These are phyloP conservation scores for Sisyra terminalis DNA, from an alignment of 2,888 invertebrate genomes.

Conservation along the genomic window DNA sequence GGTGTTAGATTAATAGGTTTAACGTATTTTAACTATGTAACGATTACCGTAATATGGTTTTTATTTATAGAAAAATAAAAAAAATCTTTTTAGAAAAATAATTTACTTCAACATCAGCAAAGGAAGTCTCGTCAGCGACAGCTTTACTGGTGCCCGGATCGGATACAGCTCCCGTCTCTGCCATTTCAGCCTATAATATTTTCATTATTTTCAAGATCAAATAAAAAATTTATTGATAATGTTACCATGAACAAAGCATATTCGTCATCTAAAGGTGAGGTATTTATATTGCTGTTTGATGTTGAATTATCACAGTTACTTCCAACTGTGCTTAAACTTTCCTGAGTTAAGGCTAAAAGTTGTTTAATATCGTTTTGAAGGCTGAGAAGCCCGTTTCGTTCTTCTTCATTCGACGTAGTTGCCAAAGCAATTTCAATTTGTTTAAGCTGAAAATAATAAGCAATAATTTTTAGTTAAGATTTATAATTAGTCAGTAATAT, in stretches of 20 bases:
- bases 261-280: slow-evolving; percentile 32
- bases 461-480: slow-evolving; percentile 4
- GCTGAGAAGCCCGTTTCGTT: slow-evolving; percentile 37
- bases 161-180: slow-evolving; percentile 22
- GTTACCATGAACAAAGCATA: slow-evolving; percentile 52
- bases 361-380: slow-evolving; percentile 48
- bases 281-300: slow-evolving; percentile 13
- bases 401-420: slow-evolving; percentile 27
- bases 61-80: slow-evolving; percentile 11
- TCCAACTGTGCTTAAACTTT: slow-evolving; percentile 27
- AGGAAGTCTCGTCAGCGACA: neutral
- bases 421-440: slow-evolving; percentile 44
- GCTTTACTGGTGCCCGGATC: slow-evolving; percentile 13
- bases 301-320: slow-evolving; percentile 9
- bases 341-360: slow-evolving; percentile 48
- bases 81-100: no score
- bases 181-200: slow-evolving; percentile 11
- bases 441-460: slow-evolving; percentile 29
- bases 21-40: no score
- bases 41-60: no score
- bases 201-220: slow-evolving; percentile 1
- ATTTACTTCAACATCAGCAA: neutral
- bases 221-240: slow-evolving; percentile 2
- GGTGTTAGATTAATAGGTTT: slow-evolving; percentile 6
- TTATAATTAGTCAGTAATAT: neutral